phyloP scores from a whole-genome alignment of 2,888 invertebrate species.

The Aquatica leii region DNA sequence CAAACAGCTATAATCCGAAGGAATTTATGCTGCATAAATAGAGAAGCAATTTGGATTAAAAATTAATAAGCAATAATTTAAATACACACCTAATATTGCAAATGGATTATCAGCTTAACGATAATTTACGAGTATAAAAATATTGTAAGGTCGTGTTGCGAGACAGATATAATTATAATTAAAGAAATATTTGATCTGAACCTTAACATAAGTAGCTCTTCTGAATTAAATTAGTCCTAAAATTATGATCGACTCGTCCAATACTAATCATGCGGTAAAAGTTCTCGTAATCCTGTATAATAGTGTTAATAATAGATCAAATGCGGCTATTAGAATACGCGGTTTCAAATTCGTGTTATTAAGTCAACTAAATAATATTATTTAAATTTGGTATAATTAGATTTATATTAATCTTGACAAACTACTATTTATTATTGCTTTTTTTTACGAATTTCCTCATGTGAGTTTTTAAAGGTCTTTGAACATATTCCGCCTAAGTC shows the following conservation, averaged over 20 bases:
- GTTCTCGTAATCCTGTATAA: constrained; percentile 31
- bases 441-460: constrained; percentile 1
- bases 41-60: constrained; percentile 23
- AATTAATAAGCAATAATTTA: constrained; percentile 27
- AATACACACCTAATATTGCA: constrained; percentile 15
- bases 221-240: constrained; percentile 23
- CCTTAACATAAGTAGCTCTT: constrained; percentile 26
- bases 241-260: constrained; percentile 10
- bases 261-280: constrained; percentile 27
- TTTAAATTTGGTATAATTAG: constrained; percentile 19
- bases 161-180: constrained; percentile 31
- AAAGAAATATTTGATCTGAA: constrained; percentile 27
- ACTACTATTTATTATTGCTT: neutral
- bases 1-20: constrained; percentile 15
- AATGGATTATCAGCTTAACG: constrained; percentile 23
- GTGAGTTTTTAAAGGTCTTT: neutral
- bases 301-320: constrained; percentile 27
- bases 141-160: constrained; percentile 14
- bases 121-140: constrained; percentile 26
- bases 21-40: constrained; percentile 11
- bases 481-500: constrained; percentile 1
- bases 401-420: constrained; percentile 28
- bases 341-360: constrained; percentile 9
- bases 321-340: constrained; percentile 18
- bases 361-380: constrained; percentile 13